Base-by-base conservation (phyloP, 2,797 vertebrate genomes). In the Labeo calbasu region DNA sequence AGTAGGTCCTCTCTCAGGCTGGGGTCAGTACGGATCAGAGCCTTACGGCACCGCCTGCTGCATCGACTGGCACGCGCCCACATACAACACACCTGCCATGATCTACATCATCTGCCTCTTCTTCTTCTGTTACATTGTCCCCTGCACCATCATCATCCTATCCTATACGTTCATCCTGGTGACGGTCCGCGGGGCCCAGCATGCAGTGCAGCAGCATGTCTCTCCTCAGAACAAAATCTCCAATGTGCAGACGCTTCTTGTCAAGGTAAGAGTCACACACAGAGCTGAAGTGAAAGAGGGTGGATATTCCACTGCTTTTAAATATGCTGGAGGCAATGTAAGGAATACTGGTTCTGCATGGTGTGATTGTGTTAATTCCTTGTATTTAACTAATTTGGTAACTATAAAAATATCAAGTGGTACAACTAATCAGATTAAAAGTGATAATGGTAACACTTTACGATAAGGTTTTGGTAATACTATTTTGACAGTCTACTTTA, bases 11-110 rank as follows among this genome's bases (percentile, higher is more conserved):
- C 84, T 97, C 84, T 93, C 92, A 0, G 93, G 93, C 5, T 96
- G 96, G 96, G 96, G 96, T 28, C 91, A 93, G 85, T 97, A 96
- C 0, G 94, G 95, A 15, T 91, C 94, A 0, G 96, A 97, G 92
- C 96, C 96, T 21, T 97, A 97, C 0, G 96, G 96, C 8, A 97
- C 96, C 0, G 96, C 96, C 10, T 97, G 97, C 94, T 97, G 96
- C 92, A 95, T 97, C 89, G 66, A 92, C 71, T 97, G 96, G 96
- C 88, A 92, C 0, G 89, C 93, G 0, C 91, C 96, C 0, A 92
- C 90, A 87, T 66, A 83, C 50, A 93, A 87, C 84, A 66, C 85
- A 4, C 91, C 89, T 10, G 95, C 96, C 57, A 92, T 93, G 86
- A 94, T 94, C 93, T 97, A 96, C 93, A 96, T 96, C 86, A 23